Percentiles rank a stretch among this genome's conserved stretches.
Conservation (phyloP, 30 jellyfish, hydroid and myxozoan genomes). For the Aurelia coerulea region DNA sequence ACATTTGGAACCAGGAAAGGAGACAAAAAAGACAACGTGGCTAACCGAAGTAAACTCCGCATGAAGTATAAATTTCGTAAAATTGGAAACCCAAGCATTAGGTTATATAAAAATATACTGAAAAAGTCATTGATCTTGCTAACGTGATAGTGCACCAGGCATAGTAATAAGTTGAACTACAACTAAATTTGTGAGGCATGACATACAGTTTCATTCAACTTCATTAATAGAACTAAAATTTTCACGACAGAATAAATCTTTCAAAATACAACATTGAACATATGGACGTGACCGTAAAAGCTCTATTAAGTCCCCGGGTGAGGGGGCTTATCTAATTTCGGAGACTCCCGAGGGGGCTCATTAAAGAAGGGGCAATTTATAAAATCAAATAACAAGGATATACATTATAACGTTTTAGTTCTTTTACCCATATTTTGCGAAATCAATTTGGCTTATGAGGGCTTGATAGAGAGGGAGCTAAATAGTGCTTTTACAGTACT, state of each 20-base stretch:
- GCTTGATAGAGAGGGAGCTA: no score
- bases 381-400: no score
- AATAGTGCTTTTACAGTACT: no score
- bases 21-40: background rate
- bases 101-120: slow-evolving; percentile 65
- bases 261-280: background rate
- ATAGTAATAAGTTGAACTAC: slow-evolving; percentile 1
- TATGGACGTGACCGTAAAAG: background rate
- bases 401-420: no score
- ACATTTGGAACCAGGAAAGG: background rate
- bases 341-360: no score
- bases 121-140: slow-evolving; percentile 14
- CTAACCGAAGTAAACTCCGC: slow-evolving; percentile 9
- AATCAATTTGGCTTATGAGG: no score
- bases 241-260: background rate
- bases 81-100: slow-evolving; percentile 36
- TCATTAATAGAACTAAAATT: background rate
- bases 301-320: no score
- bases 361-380: no score
- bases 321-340: no score
- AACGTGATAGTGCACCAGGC: slow-evolving; percentile 11
- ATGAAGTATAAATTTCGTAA: slow-evolving; percentile 35
- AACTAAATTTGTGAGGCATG: background rate
- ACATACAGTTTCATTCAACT: background rate
- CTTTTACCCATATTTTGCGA: no score